phyloP scores from a whole-genome alignment of 2,888 invertebrate species.

The Melieria crassipennis region DNA sequence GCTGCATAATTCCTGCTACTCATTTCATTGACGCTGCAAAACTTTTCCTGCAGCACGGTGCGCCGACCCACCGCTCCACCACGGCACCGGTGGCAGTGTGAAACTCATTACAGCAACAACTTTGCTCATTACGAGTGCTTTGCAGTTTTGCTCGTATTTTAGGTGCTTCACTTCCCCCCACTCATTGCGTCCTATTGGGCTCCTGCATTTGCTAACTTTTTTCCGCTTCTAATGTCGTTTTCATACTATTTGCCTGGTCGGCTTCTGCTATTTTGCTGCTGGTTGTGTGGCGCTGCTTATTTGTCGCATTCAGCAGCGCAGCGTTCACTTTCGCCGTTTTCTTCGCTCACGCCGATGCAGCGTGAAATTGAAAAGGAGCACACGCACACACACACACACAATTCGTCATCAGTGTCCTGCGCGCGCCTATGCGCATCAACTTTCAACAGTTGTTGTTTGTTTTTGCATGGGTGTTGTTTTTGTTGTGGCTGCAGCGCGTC shows the following conservation, averaged over 20 bases:
- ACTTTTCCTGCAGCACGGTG: too few species aligned
- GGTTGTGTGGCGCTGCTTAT: not conserved
- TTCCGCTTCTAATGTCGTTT: slow-evolving; percentile 6
- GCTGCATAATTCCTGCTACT: too few species aligned
- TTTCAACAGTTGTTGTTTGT: too few species aligned
- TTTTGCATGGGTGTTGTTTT: too few species aligned
- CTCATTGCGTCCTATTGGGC: slow-evolving; percentile 16
- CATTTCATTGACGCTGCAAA: too few species aligned
- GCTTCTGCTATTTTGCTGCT: slow-evolving; percentile 11
- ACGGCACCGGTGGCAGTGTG: slow-evolving; percentile 32
- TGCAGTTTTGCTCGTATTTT: not conserved
- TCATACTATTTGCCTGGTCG: not conserved
- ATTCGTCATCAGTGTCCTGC: too few species aligned
- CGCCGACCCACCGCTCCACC: not conserved
- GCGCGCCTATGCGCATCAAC: too few species aligned
- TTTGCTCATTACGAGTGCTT: slow-evolving; percentile 47
- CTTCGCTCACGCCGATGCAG: slow-evolving; percentile 20
- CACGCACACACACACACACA: not conserved
- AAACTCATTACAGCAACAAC: slow-evolving; percentile 50
- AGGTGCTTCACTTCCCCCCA: slow-evolving; percentile 5
- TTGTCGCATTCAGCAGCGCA: not conserved
- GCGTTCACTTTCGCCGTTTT: slow-evolving; percentile 38
- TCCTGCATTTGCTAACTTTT: slow-evolving; percentile 24
- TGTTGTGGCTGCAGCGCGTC: not conserved
- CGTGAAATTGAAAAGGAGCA: slow-evolving; percentile 19